phyloP scores from a whole-genome alignment of 1,140 invertebrate genomes.

The Bombus pascuorum region DNA sequence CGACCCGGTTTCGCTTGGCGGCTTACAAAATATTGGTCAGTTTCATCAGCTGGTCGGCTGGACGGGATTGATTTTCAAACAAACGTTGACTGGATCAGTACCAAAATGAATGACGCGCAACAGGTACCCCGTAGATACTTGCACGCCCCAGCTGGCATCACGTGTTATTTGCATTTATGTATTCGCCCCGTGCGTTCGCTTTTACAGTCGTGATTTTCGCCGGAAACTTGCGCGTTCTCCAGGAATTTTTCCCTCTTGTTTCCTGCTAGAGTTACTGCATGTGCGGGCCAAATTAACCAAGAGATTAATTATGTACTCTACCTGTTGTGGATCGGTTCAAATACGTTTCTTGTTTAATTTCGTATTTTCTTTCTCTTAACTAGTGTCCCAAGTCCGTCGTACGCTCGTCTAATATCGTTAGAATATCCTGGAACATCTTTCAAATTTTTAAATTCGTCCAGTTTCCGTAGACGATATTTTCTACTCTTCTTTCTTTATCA shows the following conservation, averaged over 20 bases:
- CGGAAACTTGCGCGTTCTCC: neutral
- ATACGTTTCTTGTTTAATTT: neutral
- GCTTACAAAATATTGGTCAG: conserved; percentile 60
- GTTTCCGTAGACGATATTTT: too few relatives aligned
- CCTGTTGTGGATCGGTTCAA: neutral
- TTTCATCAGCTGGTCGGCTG: conserved; percentile 58
- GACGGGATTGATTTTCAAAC: conserved; percentile 65
- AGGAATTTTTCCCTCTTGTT: neutral
- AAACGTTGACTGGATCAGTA: conserved; percentile 75
- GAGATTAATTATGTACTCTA: conserved; percentile 27
- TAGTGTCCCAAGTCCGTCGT: neutral
- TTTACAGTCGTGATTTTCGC: conserved; percentile 23
- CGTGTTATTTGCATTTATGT: conserved; percentile 64
- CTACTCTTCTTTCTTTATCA: too few relatives aligned
- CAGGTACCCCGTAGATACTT: conserved; percentile 72
- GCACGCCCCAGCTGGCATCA: conserved; percentile 66
- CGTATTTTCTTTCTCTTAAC: neutral
- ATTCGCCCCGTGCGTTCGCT: conserved; percentile 45
- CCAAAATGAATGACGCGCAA: conserved; percentile 77
- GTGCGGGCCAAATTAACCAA: neutral
- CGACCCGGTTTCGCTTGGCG: conserved; percentile 8
- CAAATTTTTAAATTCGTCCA: too few relatives aligned
- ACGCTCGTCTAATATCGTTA: too few relatives aligned
- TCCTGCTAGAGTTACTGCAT: neutral
- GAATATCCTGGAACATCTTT: too few relatives aligned